These are phyloP conservation scores for Leptodactylus fallax DNA, from an alignment of 2,797 vertebrate genomes.

Conservation along the genomic window DNA sequence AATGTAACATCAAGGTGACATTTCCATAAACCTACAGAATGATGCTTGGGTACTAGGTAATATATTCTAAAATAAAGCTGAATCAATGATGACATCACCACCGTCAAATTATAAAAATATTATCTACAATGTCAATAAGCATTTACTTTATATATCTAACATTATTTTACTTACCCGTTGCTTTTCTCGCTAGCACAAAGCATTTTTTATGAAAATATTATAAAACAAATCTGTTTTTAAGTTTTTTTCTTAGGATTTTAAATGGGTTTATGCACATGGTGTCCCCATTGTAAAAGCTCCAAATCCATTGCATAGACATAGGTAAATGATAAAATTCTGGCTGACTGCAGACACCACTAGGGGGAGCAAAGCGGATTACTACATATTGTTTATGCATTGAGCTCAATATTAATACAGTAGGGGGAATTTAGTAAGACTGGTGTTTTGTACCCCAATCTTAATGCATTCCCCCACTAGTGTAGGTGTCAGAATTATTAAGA, in stretches of 20 bases:
- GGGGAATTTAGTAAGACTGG: no score
- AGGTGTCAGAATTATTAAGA: no score
- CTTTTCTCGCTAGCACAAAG: not conserved
- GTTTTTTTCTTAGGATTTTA: not conserved
- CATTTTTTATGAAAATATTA: constrained; percentile 15
- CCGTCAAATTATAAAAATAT: constrained; percentile 29
- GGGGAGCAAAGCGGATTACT: not conserved
- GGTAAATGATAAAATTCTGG: not conserved
- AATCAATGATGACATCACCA: not conserved
- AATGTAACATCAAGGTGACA: not conserved
- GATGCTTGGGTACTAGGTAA: no score
- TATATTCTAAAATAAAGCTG: constrained; percentile 2
- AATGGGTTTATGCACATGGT: not conserved
- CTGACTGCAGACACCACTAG: not conserved
- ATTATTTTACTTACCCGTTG: not conserved
- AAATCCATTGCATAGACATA: not conserved
- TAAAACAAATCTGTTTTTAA: not conserved
- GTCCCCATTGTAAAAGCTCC: not conserved
- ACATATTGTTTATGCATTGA: not conserved
- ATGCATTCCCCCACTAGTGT: no score
- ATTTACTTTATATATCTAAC: not conserved
- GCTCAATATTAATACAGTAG: not conserved
- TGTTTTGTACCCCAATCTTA: no score
- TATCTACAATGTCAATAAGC: not conserved
- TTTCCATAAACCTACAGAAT: not conserved